These are phyloP conservation scores for Gryllus bimaculatus DNA, from an alignment of 1,140 invertebrate species.

Conservation along the genomic window DNA sequence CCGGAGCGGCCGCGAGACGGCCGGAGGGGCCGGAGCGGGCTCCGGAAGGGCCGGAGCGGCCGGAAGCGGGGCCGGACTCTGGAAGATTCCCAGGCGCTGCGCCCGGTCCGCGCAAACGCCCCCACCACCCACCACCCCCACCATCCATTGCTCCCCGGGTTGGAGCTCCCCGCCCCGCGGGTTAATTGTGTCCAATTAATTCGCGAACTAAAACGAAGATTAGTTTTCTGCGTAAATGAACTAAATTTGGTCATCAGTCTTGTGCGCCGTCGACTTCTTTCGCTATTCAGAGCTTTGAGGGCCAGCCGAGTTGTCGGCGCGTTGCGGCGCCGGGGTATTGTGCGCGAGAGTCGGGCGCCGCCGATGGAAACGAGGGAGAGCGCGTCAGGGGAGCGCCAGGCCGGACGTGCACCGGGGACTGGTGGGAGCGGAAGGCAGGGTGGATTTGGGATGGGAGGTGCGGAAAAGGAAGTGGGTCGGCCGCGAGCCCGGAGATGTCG, in stretches of 20 bases:
- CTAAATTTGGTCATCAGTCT: slow-evolving; percentile 1
- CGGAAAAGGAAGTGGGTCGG: too few species aligned
- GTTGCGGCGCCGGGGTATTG: neutral
- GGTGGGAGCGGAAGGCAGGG: neutral
- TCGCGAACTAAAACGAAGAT: slow-evolving; percentile 1
- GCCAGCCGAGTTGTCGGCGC: neutral
- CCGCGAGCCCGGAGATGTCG: neutral
- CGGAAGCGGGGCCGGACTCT: too few species aligned
- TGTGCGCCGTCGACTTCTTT: neutral
- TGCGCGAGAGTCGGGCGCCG: too few species aligned
- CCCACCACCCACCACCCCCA: too few species aligned
- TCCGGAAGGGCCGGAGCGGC: too few species aligned
- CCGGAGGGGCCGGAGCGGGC: too few species aligned
- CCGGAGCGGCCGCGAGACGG: too few species aligned
- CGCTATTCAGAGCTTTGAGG: neutral
- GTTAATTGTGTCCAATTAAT: neutral
- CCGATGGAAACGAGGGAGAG: neutral
- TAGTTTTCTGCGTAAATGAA: neutral
- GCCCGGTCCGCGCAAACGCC: neutral
- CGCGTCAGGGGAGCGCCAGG: neutral
- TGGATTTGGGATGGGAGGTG: too few species aligned
- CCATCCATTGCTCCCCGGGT: neutral
- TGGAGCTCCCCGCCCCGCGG: too few species aligned
- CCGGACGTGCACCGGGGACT: neutral
- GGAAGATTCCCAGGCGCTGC: neutral